Evolutionary conservation across 2,888 invertebrate species (phyloP), one percentile per base, ranked within the genome.

Genomic region (Hoplodrina ambigua): DNA sequence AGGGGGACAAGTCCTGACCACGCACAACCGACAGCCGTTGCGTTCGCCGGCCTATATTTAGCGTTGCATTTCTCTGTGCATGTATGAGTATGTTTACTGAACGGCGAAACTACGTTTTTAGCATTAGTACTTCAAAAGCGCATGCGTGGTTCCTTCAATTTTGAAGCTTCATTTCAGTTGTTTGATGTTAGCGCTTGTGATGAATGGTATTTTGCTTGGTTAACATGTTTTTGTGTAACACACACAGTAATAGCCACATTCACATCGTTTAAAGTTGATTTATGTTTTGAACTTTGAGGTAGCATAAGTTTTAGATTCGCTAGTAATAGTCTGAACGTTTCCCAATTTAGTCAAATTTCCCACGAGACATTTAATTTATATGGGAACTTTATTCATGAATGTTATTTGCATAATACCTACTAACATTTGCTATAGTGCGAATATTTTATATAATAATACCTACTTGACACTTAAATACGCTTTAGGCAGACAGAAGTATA

Each of bases 31-130:
- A 82, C 87, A 87, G 85, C 87, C 88, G 87, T 86, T 88, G 84
- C 86, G 86, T 84, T 80, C 80, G 65, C 80, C 91, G 90, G 89
- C 91, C 94, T 94, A 95, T 94, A 94, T 94, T 94, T 94, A 95
- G 94, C 90, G 83, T 87, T 93, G 92, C 93, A 93, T 91, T 94
- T 91, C 89, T 84, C 87, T 78, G 81, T 84, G 85, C 84, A 84
- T 76, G 81, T 68, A 71, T 50, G 72, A 46, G 77, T 80, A 72
- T 83, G 86, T 85, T 85, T 85, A 85, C 82, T 82, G 77, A 85
- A 83, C 83, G 75, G 65, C 71, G 61, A 75, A 72, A 78, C 68
- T 77, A 76, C 80, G 78, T 81, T 72, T 82, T 81, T 75, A 75
- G 73, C 67, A 81, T 73, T 70, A 60, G 56, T 69, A 70, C 74